Evolutionary conservation across 1,140 invertebrate genomes (phyloP).

Genomic region (Bombus cullumanus): DNA sequence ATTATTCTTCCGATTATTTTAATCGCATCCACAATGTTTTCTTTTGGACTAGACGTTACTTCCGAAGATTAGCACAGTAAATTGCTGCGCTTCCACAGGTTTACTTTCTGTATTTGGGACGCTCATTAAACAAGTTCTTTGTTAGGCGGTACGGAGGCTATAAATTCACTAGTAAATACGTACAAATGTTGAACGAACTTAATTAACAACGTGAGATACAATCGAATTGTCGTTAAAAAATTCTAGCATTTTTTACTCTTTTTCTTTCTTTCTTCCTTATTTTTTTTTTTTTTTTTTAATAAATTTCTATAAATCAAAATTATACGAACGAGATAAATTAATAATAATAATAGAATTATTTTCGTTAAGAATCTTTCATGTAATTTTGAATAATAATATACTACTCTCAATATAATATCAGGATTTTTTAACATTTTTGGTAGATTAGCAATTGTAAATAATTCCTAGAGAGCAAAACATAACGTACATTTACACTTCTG

Average conservation of each 20-base stretch:
- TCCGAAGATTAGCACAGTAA: conserved; percentile 22
- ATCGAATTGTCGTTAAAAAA: not conserved
- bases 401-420: not conserved
- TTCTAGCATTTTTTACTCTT: not conserved
- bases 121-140: conserved; percentile 15
- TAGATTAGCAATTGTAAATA: not conserved
- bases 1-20: conserved; percentile 18
- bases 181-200: not conserved
- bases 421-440: not conserved
- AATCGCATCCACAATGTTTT: conserved; percentile 32
- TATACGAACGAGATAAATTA: not conserved
- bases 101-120: not conserved
- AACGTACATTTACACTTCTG: not conserved
- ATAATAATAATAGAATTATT: not conserved
- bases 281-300: too few relatives aligned
- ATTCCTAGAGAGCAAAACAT: not conserved
- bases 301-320: not conserved
- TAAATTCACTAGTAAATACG: not conserved
- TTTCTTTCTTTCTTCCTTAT: too few relatives aligned
- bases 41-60: conserved; percentile 8
- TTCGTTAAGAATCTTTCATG: not conserved
- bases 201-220: not conserved
- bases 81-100: not conserved
- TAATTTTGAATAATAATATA: not conserved
- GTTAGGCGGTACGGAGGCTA: not conserved